Conservation (phyloP, 2,113 vertebrate genomes). For the Chlorocebus sabaeus region DNA sequence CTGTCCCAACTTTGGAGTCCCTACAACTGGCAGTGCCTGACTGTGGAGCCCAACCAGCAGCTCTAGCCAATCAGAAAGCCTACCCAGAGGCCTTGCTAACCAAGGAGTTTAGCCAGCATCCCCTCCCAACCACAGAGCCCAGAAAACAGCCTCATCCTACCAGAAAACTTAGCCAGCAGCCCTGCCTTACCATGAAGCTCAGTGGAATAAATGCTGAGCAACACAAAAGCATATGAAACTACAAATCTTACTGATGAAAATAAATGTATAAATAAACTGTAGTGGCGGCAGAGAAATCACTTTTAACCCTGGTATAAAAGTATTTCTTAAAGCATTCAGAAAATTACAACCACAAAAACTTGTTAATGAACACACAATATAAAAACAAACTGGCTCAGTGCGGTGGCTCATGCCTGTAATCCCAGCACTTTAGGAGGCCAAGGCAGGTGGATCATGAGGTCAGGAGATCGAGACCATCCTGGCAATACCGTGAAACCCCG, state of each 20-base stretch:
- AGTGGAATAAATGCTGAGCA: background rate
- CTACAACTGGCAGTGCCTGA: background rate
- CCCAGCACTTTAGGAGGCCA: too few relatives aligned
- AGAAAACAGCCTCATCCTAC: background rate
- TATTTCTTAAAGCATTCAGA: background rate
- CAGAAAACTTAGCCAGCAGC: background rate
- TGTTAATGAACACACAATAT: background rate
- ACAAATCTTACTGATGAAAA: background rate
- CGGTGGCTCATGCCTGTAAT: too few relatives aligned
- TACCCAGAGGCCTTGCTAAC: background rate
- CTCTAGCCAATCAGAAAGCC: background rate
- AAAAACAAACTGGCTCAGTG: background rate
- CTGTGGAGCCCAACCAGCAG: background rate
- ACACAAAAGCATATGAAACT: background rate
- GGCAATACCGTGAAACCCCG: too few relatives aligned
- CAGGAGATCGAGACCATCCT: too few relatives aligned
- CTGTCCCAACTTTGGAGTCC: background rate
- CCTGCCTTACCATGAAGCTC: background rate
- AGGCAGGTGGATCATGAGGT: too few relatives aligned
- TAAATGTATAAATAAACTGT: background rate
- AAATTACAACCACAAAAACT: background rate
- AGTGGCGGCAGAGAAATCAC: background rate
- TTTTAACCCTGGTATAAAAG: background rate
- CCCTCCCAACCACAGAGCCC: background rate
- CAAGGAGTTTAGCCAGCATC: background rate